Conservation (phyloP, 2,888 invertebrate species). For the Microctonus brassicae region DNA sequence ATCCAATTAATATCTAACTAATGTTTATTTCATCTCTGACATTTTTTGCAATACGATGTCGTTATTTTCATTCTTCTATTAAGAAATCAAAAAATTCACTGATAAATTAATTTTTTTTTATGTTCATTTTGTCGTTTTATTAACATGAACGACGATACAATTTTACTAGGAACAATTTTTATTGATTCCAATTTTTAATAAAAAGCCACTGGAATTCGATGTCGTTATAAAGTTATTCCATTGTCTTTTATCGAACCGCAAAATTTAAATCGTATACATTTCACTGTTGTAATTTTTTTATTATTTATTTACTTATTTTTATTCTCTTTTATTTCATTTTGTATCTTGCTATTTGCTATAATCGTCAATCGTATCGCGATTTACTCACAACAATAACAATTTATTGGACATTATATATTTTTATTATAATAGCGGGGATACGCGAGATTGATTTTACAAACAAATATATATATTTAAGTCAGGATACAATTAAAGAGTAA, state of each 20-base stretch:
- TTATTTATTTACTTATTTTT: not conserved
- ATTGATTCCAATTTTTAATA: not conserved
- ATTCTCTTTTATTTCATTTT: not conserved
- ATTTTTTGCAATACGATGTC: too few relatives aligned
- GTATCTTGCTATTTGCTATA: not conserved
- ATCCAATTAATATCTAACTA: not conserved
- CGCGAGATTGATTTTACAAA: not conserved
- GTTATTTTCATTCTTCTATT: not conserved
- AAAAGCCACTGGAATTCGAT: conserved; percentile 18
- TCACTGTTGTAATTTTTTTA: not conserved
- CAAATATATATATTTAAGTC: not conserved
- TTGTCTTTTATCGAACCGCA: conserved; percentile 1
- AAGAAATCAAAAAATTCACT: not conserved
- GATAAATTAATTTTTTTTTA: too few relatives aligned
- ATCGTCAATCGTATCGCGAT: not conserved
- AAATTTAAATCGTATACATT: conserved; percentile 18
- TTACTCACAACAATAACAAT: conserved; percentile 5
- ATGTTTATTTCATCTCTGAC: not conserved
- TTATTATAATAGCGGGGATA: not conserved
- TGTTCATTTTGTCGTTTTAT: too few relatives aligned
- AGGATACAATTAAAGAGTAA: not conserved
- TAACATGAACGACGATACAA: too few relatives aligned
- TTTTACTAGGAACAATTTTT: not conserved
- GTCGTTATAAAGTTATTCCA: conserved; percentile 1
- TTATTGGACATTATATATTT: not conserved